Base-by-base conservation (phyloP, 1,140 invertebrate genomes). In the Dendroctonus ponderosae region DNA sequence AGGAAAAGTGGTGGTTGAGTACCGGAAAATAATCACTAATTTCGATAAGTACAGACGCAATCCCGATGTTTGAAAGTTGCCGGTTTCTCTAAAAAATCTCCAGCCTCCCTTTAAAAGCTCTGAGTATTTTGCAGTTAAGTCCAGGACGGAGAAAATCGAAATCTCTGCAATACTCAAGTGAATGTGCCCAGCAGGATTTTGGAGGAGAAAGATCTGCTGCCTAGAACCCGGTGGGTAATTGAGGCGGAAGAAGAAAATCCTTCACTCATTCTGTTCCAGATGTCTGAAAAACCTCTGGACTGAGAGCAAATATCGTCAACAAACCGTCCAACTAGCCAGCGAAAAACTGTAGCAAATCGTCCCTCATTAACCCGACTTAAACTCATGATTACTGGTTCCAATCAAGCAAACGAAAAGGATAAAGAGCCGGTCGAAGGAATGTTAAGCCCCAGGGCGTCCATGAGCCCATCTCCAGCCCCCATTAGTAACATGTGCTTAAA, bases 1-100 rank as follows among this genome's bases (percentile, higher is more conserved):
- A 73, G 43, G 69, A 74, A 42, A 71, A 72, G 50, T 53, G 41
- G 5, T 67, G 2, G 48, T 72, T 39, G 58, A 64, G 5, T 65
- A 70, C 43, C 67, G 62, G 5, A 69, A 70, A 51, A 75, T 74
- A 15, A 46, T 54, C 6, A 67, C 59, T 0, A 7, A 69, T 43
- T 70, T 71, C 42, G 74, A 77, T 67, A 70, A 70, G 54, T 71
- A 70, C 9, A 57, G 74, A 42, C 74, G 74, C 40, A 72, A 74
- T 56, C 74, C 74, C 6, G 62, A 57, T 5, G 75, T 74, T 44
- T 77, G 73, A 71, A 66, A 60, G 46, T 38, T 74, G 5, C 73
- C 74, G 9, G n/a, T 14, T 37, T 48, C 39, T 51, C 53, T 69
- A 51, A 39, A 51, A 44, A 60, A 44, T 56, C 8, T 60, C 49